These are phyloP conservation scores for Laspeyria flexula DNA, from an alignment of 2,888 invertebrate genomes.

Conservation along the genomic window DNA sequence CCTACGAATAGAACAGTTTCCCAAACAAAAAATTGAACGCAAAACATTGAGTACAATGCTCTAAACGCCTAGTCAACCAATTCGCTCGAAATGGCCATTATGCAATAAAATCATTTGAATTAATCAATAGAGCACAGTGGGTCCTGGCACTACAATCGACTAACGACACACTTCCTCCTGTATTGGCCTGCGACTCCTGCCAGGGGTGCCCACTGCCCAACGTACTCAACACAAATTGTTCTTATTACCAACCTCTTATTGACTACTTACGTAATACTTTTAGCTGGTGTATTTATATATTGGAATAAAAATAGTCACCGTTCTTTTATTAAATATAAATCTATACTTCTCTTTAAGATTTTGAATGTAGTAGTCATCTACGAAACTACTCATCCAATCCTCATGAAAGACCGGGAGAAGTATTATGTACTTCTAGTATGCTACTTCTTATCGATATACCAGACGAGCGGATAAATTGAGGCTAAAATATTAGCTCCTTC, in stretches of 20 bases:
- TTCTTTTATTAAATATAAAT: too few relatives aligned
- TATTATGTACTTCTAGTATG: too few relatives aligned
- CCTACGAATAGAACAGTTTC: neutral
- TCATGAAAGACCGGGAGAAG: too few relatives aligned
- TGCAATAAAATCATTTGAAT: slow-evolving; percentile 81
- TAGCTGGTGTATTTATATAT: too few relatives aligned
- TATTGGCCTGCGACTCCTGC: slow-evolving; percentile 25
- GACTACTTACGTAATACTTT: neutral
- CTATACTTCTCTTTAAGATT: too few relatives aligned
- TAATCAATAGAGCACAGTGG: slow-evolving; percentile 81
- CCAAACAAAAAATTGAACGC: neutral
- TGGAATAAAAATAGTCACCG: too few relatives aligned
- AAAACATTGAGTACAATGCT: slow-evolving; percentile 37
- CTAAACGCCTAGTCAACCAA: slow-evolving; percentile 53
- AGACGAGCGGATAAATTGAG: too few relatives aligned
- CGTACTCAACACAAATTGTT: neutral
- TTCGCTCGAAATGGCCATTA: slow-evolving; percentile 64
- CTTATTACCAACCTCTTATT: neutral
- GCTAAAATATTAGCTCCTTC: too few relatives aligned
- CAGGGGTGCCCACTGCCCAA: slow-evolving; percentile 23
- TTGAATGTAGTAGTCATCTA: too few relatives aligned
- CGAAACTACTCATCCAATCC: too few relatives aligned
- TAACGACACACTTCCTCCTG: slow-evolving; percentile 74
- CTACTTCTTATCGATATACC: too few relatives aligned
- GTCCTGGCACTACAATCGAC: slow-evolving; percentile 62